Percentiles rank a stretch among this genome's conserved stretches.
Conservation (phyloP, 2,888 invertebrate species). For the Trichopria drosophilae region DNA sequence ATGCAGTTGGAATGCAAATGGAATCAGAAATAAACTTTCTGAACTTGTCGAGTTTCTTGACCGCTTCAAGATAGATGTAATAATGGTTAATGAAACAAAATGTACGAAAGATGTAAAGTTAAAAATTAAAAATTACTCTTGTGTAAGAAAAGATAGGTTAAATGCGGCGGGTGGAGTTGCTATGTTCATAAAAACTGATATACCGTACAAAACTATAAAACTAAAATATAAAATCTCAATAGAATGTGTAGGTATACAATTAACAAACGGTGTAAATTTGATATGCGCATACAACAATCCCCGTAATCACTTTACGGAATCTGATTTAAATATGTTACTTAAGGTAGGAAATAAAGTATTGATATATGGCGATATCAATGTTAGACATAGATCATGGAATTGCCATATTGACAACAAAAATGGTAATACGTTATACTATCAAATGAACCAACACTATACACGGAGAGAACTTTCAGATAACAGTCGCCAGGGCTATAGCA, state of each 20-base stretch:
- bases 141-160: constrained; percentile 20
- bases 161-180: constrained; percentile 22
- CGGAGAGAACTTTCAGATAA: too few species aligned
- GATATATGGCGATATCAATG: constrained; percentile 37
- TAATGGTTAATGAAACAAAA: constrained; percentile 29
- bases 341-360: constrained; percentile 29
- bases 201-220: constrained; percentile 22
- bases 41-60: constrained; percentile 27
- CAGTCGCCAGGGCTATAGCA: too few species aligned
- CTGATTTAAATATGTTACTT: constrained; percentile 29
- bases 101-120: constrained; percentile 13
- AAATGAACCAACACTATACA: too few species aligned
- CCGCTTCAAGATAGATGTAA: constrained; percentile 21
- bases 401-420: constrained; percentile 32
- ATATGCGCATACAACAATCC: constrained; percentile 35
- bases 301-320: constrained; percentile 16
- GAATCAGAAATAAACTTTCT: constrained; percentile 26
- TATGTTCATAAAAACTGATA: too few species aligned
- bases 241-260: constrained; percentile 31
- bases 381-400: constrained; percentile 35
- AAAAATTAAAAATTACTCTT: constrained; percentile 18
- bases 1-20: constrained; percentile 39
- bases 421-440: constrained; percentile 29
- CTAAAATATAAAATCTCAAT: constrained; percentile 18
- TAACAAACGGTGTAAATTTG: constrained; percentile 25